phyloP scores from a whole-genome alignment of 2,113 vertebrate genomes.

The Pontoporia blainvillei region DNA sequence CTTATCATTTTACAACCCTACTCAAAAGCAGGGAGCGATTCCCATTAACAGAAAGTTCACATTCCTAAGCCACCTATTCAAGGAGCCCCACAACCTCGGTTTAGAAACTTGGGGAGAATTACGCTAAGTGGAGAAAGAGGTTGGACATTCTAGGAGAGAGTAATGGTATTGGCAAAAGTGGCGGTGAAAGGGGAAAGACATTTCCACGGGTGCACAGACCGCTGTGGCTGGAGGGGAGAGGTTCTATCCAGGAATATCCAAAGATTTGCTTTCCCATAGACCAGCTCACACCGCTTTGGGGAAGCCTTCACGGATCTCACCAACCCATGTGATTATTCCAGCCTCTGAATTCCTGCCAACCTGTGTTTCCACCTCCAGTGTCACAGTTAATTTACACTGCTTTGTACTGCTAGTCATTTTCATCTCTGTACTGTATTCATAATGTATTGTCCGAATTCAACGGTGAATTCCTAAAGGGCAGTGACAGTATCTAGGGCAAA shows the following conservation, averaged over 20 bases:
- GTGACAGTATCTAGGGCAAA: neutral
- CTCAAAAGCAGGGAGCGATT: neutral
- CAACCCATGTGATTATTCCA: neutral
- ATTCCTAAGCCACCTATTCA: neutral
- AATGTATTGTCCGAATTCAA: neutral
- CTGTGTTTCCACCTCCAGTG: neutral
- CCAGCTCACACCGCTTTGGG: too few species aligned
- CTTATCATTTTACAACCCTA: neutral
- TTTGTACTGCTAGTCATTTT: neutral
- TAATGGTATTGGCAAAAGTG: neutral
- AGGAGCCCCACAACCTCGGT: neutral
- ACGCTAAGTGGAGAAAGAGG: neutral
- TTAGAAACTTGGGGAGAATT: neutral
- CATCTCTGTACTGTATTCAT: neutral
- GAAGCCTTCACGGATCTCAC: neutral
- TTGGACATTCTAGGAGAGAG: neutral
- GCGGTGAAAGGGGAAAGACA: neutral
- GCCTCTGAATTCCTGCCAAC: neutral
- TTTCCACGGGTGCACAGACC: neutral
- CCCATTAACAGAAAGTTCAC: neutral
- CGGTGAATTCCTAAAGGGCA: neutral
- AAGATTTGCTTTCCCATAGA: neutral
- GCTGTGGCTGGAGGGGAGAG: neutral
- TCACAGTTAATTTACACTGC: neutral
- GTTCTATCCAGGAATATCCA: neutral